Base-by-base conservation (phyloP, 2,888 invertebrate genomes). In the Pristionchus fissidentatus region DNA sequence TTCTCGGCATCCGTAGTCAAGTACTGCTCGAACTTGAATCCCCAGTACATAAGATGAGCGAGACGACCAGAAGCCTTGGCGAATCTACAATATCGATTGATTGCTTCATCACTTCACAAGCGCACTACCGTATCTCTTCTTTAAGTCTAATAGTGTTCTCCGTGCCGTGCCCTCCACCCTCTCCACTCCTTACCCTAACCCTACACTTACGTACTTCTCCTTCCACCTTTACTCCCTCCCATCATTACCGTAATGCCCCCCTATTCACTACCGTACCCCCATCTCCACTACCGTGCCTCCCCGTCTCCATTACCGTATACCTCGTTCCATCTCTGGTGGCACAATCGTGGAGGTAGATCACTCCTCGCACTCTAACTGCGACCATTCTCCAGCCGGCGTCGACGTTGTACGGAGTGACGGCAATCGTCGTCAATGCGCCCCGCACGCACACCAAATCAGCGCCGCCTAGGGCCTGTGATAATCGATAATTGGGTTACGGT, bases 311-410 rank as follows among this genome's bases (percentile, higher is more conserved):
- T 55, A 8, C 55, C 55, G 38, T 7, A n/a, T n/a, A 70, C 70
- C 70, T 70, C 26, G 43, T 41, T 49, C 75, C 73, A 38, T 83
- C 83, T 10, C 26, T 57, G 22, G 46, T 46, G 15, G 57, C 83
- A 55, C 41, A 83, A 22, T 83, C 83, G 70, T 57, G 57, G 35
- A 83, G 83, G 35, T 81, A 81, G 62, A 83, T 73, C 1, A 83
- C 83, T 13, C 52, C 93, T 80, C 94, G 94, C 88, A 94, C 94
- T 88, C 95, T 94, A 73, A 94, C 94, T 0, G 95, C 95, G 85
- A 95, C 95, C 84, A 96, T 94, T 90, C 94, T 94, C 95, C 95
- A 96, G 10, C 94, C 85, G 22, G 86, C 88, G 29, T 81, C 57
- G n/a, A 66, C 66, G 70, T 86, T 86, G 77, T 82, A 89, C 10